These are phyloP conservation scores for Parotia lawesii DNA, from an alignment of 2,113 vertebrate genomes.

Conservation along the genomic window DNA sequence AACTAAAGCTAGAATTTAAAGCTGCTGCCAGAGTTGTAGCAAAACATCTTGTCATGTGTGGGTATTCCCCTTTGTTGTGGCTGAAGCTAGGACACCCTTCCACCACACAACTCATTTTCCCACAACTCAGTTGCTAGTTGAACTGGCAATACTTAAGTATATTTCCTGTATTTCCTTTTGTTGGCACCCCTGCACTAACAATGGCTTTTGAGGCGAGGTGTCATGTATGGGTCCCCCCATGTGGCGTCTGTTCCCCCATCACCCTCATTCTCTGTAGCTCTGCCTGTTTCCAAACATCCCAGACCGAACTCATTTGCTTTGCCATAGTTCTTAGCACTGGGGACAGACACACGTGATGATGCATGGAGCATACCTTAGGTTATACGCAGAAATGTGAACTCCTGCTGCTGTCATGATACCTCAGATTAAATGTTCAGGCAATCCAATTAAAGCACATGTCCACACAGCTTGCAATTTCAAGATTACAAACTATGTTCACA, in stretches of 20 bases:
- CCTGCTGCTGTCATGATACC: not conserved
- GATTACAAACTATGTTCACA: not conserved
- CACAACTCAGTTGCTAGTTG: not conserved
- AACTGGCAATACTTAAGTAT: not conserved
- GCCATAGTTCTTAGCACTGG: not conserved
- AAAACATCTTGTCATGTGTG: not conserved
- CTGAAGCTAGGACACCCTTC: not conserved
- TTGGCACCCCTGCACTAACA: not conserved
- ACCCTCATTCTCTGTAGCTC: not conserved
- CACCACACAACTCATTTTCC: not conserved
- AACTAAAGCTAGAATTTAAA: not conserved
- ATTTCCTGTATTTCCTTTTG: not conserved
- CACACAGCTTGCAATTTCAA: not conserved
- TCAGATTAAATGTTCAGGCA: not conserved
- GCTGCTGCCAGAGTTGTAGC: not conserved
- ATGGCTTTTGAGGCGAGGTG: not conserved
- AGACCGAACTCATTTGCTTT: not conserved
- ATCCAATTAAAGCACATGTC: not conserved
- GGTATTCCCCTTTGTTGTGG: not conserved
- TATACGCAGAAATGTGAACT: not conserved
- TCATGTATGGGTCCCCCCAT: fast-evolving
- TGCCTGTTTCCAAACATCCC: not conserved
- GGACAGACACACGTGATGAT: fast-evolving
- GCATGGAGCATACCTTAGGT: not conserved
- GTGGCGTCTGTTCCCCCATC: not conserved